Conservation (phyloP, 2,888 invertebrate genomes). For the Acleris laterana region DNA sequence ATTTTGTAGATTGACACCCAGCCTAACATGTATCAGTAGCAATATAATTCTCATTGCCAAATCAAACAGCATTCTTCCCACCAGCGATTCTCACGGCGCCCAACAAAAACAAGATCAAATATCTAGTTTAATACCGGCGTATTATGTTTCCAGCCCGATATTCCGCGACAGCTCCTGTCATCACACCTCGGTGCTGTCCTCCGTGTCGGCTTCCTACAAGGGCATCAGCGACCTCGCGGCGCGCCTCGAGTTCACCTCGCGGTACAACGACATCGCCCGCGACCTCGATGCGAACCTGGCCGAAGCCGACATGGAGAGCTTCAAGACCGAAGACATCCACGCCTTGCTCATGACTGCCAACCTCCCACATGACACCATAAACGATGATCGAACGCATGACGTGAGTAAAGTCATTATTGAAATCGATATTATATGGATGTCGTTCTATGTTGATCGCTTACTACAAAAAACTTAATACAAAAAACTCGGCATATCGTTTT, state of each 20-base stretch:
- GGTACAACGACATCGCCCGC: conserved; percentile 93
- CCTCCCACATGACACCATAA: conserved; percentile 87
- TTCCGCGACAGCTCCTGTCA: conserved; percentile 93
- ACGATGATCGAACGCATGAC: conserved; percentile 77
- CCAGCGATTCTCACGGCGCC: not conserved
- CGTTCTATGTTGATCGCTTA: too few species aligned
- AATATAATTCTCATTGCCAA: too few species aligned
- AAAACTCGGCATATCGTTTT: too few species aligned
- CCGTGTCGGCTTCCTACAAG: conserved; percentile 92
- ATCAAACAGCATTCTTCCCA: not conserved
- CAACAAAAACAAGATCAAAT: not conserved
- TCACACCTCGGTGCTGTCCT: conserved; percentile 91
- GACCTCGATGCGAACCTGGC: conserved; percentile 97
- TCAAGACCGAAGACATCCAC: conserved; percentile 95
- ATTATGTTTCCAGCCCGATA: conserved; percentile 79
- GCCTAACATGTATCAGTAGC: too few species aligned
- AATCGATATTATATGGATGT: conserved; percentile 1
- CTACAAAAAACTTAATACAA: too few species aligned
- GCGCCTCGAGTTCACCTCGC: conserved; percentile 82
- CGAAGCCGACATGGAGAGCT: conserved; percentile 97
- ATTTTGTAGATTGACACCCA: too few species aligned
- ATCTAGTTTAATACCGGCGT: conserved; percentile 6
- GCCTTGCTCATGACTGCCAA: conserved; percentile 90
- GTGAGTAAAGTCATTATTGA: conserved; percentile 58
- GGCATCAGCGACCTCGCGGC: conserved; percentile 86